Percentiles rank a stretch among this genome's conserved stretches.
These are phyloP conservation scores for Ommatoiulus sabulosus DNA, from an alignment of 2,888 invertebrate genomes.

Conservation along the genomic window DNA sequence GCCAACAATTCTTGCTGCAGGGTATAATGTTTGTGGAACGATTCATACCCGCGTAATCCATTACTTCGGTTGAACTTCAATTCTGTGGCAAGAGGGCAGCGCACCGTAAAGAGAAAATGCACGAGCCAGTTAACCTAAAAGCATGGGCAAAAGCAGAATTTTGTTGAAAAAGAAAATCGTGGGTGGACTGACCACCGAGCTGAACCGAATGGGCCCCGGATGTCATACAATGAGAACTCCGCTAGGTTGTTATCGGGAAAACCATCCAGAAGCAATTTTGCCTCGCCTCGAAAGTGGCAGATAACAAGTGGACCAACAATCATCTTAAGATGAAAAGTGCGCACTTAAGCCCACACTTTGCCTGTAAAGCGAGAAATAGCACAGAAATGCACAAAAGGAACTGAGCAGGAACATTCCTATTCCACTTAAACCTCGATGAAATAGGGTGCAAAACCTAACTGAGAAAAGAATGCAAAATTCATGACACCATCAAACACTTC, in stretches of 20 bases:
- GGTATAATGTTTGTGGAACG: too few species aligned
- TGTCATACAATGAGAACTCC: constrained; percentile 3
- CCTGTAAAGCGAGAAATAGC: background rate
- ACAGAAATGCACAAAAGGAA: background rate
- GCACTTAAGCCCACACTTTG: background rate
- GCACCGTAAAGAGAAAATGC: too few species aligned
- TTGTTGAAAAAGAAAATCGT: background rate
- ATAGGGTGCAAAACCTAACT: background rate
- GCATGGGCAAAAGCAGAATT: background rate
- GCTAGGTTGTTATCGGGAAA: background rate
- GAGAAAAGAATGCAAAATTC: background rate
- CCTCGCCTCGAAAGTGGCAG: background rate
- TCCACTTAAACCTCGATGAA: background rate
- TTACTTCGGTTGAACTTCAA: too few species aligned
- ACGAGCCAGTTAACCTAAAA: background rate
- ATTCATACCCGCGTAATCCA: too few species aligned
- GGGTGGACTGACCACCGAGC: background rate
- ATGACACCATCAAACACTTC: background rate
- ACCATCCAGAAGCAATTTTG: constrained; percentile 15
- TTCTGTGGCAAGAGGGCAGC: too few species aligned
- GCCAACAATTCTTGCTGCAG: too few species aligned
- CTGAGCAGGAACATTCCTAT: background rate
- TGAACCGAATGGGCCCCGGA: background rate
- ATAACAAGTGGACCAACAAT: constrained; percentile 22
- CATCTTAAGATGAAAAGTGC: constrained; percentile 28